Base-by-base conservation (phyloP, 2,113 vertebrate genomes). In the Sylvicapra grimmia region DNA sequence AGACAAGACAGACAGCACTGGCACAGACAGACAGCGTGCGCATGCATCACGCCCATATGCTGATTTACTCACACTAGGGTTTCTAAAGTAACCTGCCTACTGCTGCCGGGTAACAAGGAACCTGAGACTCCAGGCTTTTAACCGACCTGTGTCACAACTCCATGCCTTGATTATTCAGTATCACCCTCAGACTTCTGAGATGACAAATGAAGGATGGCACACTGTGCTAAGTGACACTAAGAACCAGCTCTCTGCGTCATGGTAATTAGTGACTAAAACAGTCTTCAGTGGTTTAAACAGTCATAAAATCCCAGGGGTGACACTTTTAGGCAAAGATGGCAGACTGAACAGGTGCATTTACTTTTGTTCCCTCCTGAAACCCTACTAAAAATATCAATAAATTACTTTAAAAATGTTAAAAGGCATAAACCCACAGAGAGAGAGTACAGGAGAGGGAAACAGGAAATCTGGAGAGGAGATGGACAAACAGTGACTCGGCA, bases 1-100 rank as follows among this genome's bases (percentile, higher is more conserved):
- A 94, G 97, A 92, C 90, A 61, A 96, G 96, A 96, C 65, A 92
- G 91, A 72, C 18, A 72, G 72, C 59, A 3, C 58, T 77, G 79
- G 88, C 7, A 5, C n/a, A 94, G 15, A 58, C 0, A 58, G 88
- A 59, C 59, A 51, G 16, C 19, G 54, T n/a, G 31, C 8, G 3
- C 27, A 9, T 3, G 59, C 85, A 36, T 79, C 77, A 68, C 36
- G 88, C 51, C 82, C 90, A 82, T 53, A 95, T 59, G 54, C 0
- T 82, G 92, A 72, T 58, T 92, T 51, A 53, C 29, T 93, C 68
- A 44, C 49, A 11, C 63, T n/a, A 53, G 12, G 75, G 49, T 47
- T 90, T 75, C 86, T 96, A 88, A 11, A 77, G 85, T 86, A 36
- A 65, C 44, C 89, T 63, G 56, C 68, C 87, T 47, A 49, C 36